phyloP scores from a whole-genome alignment of 2,888 invertebrate species.

The Parochlus steinenii region DNA sequence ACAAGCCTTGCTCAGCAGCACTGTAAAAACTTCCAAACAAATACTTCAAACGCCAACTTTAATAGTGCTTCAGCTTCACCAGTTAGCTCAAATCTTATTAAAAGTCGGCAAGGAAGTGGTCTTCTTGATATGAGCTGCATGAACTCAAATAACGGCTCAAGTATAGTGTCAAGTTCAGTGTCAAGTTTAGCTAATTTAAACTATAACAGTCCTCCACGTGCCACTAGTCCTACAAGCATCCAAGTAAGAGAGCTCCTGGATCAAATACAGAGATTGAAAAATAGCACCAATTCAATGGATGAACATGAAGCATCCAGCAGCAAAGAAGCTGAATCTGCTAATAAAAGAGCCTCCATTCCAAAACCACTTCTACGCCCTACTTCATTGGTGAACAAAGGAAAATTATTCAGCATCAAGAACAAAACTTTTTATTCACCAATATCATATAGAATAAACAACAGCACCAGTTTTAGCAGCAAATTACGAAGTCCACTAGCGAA shows the following conservation, averaged over 20 bases:
- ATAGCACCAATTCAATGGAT: slow-evolving; percentile 24
- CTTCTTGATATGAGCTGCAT: slow-evolving; percentile 25
- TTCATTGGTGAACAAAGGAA: slow-evolving; percentile 25
- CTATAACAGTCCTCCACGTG: slow-evolving; percentile 55
- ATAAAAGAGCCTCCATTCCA: not conserved
- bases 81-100: slow-evolving; percentile 19
- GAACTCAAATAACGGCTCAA: slow-evolving; percentile 39
- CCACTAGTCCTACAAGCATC: slow-evolving; percentile 63
- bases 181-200: slow-evolving; percentile 50
- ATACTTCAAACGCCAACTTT: slow-evolving; percentile 8
- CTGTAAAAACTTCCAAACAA: slow-evolving; percentile 8
- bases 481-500: slow-evolving; percentile 15
- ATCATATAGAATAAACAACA: slow-evolving; percentile 24
- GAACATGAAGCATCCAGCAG: not conserved
- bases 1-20: slow-evolving; percentile 9
- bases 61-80: slow-evolving; percentile 15
- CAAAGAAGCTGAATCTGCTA: slow-evolving; percentile 11
- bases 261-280: slow-evolving; percentile 50
- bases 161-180: too few species aligned
- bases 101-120: slow-evolving; percentile 22
- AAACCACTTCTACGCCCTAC: slow-evolving; percentile 20
- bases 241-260: slow-evolving; percentile 56
- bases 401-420: slow-evolving; percentile 38
- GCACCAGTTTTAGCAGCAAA: slow-evolving; percentile 14
- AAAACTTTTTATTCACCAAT: slow-evolving; percentile 56